Evolutionary conservation across 2,113 vertebrate genomes (phyloP).

Genomic region (Machaerirhynchus nigripectus): DNA sequence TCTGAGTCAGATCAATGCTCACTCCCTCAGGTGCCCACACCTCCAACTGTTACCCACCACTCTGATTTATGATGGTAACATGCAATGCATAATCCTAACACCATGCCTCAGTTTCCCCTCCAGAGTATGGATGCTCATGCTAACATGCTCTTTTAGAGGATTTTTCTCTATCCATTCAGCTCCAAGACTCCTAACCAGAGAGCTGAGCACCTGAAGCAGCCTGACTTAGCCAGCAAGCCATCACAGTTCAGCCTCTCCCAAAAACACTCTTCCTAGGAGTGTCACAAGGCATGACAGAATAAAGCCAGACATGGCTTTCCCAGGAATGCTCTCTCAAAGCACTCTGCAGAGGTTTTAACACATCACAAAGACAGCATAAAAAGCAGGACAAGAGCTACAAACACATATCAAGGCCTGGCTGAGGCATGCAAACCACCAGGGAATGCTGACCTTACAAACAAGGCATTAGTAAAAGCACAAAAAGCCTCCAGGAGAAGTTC

Average conservation of each 20-base stretch:
- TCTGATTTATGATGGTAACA: accelerated
- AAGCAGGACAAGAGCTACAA: background rate
- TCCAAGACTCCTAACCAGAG: background rate
- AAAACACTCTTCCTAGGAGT: background rate
- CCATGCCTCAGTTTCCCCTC: background rate
- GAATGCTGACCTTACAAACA: background rate
- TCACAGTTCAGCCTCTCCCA: background rate
- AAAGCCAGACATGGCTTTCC: background rate
- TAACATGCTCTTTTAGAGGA: background rate
- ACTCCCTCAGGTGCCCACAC: background rate
- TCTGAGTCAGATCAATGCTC: background rate
- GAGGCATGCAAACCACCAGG: background rate
- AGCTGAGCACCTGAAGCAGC: background rate
- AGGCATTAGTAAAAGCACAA: background rate
- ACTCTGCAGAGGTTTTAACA: background rate
- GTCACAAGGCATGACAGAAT: background rate
- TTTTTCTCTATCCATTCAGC: background rate
- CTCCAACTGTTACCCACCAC: background rate
- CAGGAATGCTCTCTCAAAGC: background rate
- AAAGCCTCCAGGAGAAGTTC: background rate
- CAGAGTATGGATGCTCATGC: accelerated
- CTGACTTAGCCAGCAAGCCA: background rate
- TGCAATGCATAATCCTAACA: background rate
- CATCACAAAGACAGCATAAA: background rate
- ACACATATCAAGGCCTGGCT: background rate